These are phyloP conservation scores for Philaenus spumarius DNA, from an alignment of 1,140 invertebrate genomes.

Conservation along the genomic window DNA sequence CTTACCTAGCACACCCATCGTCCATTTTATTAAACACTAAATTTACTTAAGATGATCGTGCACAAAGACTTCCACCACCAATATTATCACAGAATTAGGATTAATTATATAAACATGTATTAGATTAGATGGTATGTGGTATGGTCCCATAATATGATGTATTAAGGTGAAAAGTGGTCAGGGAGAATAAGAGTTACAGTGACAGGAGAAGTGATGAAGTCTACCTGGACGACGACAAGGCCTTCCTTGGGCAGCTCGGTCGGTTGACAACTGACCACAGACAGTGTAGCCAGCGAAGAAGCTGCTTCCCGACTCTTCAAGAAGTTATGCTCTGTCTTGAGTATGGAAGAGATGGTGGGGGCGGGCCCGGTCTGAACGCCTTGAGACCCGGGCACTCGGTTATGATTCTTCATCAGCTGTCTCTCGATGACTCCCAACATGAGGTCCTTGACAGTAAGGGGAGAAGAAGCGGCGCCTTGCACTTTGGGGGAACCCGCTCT, in stretches of 20 bases:
- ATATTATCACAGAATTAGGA: background rate
- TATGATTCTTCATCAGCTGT: constrained; percentile 57
- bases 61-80: background rate
- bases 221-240: constrained; percentile 35
- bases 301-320: constrained; percentile 7
- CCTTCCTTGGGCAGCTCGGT: constrained; percentile 33
- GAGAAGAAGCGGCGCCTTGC: constrained; percentile 35
- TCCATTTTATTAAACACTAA: too few species aligned
- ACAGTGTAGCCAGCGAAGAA: constrained; percentile 52
- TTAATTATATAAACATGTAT: too few species aligned
- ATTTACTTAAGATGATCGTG: too few species aligned
- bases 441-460: constrained; percentile 64
- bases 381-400: constrained; percentile 31
- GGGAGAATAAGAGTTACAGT: background rate
- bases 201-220: background rate
- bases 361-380: constrained; percentile 39
- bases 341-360: constrained; percentile 57
- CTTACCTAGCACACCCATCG: too few species aligned
- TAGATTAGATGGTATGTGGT: too few species aligned
- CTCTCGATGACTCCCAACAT: constrained; percentile 68
- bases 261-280: constrained; percentile 50
- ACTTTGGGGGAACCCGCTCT: constrained; percentile 12
- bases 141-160: too few species aligned
- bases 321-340: constrained; percentile 45
- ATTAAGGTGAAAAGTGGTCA: background rate